A percentile compares a stretch with the other conserved stretches of the same genome.
phyloP scores from a whole-genome alignment of 1,140 invertebrate genomes.

The Ericerus pela region DNA sequence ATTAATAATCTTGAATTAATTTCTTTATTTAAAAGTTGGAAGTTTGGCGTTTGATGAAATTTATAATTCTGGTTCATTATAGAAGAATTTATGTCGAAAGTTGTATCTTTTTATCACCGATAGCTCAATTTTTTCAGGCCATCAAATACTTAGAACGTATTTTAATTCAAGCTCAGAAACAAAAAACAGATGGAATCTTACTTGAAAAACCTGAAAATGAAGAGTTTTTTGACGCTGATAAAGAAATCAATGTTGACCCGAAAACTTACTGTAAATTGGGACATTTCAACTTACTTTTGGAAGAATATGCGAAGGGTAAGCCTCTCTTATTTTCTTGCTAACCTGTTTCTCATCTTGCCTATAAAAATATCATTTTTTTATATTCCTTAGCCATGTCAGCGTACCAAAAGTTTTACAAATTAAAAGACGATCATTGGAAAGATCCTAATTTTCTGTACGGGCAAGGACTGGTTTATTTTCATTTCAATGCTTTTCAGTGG shows the following conservation, averaged over 20 bases:
- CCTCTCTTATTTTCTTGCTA: neutral
- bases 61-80: neutral
- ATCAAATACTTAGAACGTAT: slow-evolving; percentile 70
- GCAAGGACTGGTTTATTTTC: slow-evolving; percentile 84
- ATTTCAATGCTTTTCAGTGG: slow-evolving; percentile 89
- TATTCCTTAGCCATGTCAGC: slow-evolving; percentile 71
- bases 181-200: slow-evolving; percentile 32
- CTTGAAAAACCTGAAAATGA: slow-evolving; percentile 20
- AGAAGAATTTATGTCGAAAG: neutral
- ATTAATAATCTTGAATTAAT: neutral
- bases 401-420: slow-evolving; percentile 77
- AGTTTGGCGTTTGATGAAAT: neutral
- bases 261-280: slow-evolving; percentile 86
- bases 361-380: slow-evolving; percentile 15
- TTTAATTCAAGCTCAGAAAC: slow-evolving; percentile 49
- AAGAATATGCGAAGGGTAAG: slow-evolving; percentile 79
- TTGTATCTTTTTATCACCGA: neutral
- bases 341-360: neutral
- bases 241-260: slow-evolving; percentile 65
- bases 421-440: slow-evolving; percentile 73
- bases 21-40: neutral
- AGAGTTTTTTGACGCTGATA: slow-evolving; percentile 23
- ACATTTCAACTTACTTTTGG: slow-evolving; percentile 79
- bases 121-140: slow-evolving; percentile 33
- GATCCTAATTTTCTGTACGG: slow-evolving; percentile 85